A percentile compares a stretch with the other conserved stretches of the same genome.
phyloP scores from a whole-genome alignment of 2,888 invertebrate species.

The Drosophila mayaguana region DNA sequence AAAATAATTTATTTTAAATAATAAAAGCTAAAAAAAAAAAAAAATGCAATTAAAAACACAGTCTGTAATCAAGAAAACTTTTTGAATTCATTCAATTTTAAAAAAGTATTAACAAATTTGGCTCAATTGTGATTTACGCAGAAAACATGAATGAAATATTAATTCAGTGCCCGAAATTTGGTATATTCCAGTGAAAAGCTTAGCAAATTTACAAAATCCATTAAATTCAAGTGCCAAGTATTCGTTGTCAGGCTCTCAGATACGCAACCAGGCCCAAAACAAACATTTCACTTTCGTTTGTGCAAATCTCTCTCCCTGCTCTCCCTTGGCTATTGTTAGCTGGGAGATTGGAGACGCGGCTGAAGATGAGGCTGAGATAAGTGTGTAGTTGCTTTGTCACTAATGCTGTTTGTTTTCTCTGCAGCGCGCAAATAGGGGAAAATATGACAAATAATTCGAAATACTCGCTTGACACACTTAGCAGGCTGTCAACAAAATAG shows the following conservation, averaged over 20 bases:
- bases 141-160: too few relatives aligned
- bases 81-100: too few relatives aligned
- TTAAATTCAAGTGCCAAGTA: conserved; percentile 48
- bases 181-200: conserved; percentile 16
- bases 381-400: conserved; percentile 63
- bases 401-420: conserved; percentile 76
- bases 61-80: too few relatives aligned
- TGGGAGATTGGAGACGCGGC: conserved; percentile 17
- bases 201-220: conserved; percentile 19
- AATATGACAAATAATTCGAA: conserved; percentile 77
- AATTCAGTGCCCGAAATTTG: too few relatives aligned
- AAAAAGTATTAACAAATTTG: too few relatives aligned
- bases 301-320: conserved; percentile 48
- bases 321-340: conserved; percentile 50
- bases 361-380: conserved; percentile 52
- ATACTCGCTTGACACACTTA: conserved; percentile 78
- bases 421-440: conserved; percentile 52
- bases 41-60: too few relatives aligned
- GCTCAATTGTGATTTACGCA: too few relatives aligned
- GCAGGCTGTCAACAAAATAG: conserved; percentile 34
- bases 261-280: conserved; percentile 13
- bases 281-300: conserved; percentile 74
- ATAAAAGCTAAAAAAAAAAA: too few relatives aligned
- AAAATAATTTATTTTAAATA: too few relatives aligned
- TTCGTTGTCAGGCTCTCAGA: conserved; percentile 20